A percentile compares a stretch with the other conserved stretches of the same genome.
These are phyloP conservation scores for Tetramorium alpestre DNA, from an alignment of 1,140 invertebrate species.

Conservation along the genomic window DNA sequence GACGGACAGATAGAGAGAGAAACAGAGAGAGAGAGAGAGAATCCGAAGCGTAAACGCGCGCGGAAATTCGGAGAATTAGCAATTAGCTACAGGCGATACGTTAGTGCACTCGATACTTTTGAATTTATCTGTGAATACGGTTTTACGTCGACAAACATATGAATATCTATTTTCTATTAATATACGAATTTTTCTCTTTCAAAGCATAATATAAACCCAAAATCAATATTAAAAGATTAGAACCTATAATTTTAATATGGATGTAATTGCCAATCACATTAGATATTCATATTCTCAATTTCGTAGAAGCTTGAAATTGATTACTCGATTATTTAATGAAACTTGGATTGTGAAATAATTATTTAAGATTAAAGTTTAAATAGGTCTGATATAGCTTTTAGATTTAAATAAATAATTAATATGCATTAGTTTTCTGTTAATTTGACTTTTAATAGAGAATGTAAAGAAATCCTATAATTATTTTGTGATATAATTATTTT, in stretches of 20 bases:
- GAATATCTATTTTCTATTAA: not conserved
- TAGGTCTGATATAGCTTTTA: not conserved
- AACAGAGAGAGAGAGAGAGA: not conserved
- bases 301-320: not conserved
- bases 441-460: not conserved
- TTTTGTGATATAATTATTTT: not conserved
- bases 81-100: slow-evolving; percentile 11
- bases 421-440: not conserved
- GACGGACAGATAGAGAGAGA: too few species aligned
- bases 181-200: not conserved
- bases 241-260: not conserved
- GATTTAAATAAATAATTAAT: slow-evolving; percentile 5
- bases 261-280: not conserved
- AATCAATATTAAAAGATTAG: not conserved
- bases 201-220: not conserved
- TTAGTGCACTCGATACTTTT: not conserved
- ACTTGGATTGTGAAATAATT: slow-evolving; percentile 2
- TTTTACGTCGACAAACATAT: not conserved
- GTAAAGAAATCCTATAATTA: not conserved
- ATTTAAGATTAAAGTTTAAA: not conserved
- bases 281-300: not conserved
- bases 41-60: not conserved
- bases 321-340: not conserved
- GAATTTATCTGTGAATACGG: not conserved
- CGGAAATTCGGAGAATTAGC: slow-evolving; percentile 39